Percentiles rank a stretch among this genome's conserved stretches.
Evolutionary conservation across 2,888 invertebrate species (phyloP).

Genomic region (Heliconius hortense): DNA sequence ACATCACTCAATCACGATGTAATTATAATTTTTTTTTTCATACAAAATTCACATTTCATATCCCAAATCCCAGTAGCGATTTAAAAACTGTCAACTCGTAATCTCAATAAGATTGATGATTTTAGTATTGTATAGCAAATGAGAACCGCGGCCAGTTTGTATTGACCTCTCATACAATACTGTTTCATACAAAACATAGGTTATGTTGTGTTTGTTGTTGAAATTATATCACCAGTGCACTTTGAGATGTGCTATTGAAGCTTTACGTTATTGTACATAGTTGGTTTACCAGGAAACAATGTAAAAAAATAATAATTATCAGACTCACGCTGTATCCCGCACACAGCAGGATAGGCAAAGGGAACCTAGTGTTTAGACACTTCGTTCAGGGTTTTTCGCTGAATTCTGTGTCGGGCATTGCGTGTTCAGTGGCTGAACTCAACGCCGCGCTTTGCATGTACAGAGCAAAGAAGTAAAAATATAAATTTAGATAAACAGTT

Average conservation of each 20-base stretch:
- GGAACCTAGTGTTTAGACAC: too few relatives aligned
- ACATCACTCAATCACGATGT: neutral
- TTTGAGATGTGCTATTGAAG: constrained; percentile 24
- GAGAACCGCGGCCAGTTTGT: constrained; percentile 33
- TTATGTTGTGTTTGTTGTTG: constrained; percentile 28
- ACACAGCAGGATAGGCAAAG: too few relatives aligned
- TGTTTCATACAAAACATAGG: constrained; percentile 11
- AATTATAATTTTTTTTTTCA: constrained; percentile 15
- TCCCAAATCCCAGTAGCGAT: constrained; percentile 43
- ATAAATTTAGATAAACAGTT: too few relatives aligned
- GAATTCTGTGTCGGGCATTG: too few relatives aligned
- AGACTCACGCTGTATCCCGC: too few relatives aligned
- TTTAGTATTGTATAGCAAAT: constrained; percentile 45
- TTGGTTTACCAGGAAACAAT: neutral
- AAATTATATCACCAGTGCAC: constrained; percentile 29
- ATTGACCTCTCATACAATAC: constrained; percentile 19
- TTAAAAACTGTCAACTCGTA: constrained; percentile 45
- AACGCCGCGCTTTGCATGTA: too few relatives aligned
- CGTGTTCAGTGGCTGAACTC: too few relatives aligned
- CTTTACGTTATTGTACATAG: constrained; percentile 25
- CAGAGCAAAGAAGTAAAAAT: too few relatives aligned
- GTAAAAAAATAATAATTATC: too few relatives aligned
- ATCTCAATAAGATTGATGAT: constrained; percentile 47
- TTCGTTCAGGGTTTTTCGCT: too few relatives aligned
- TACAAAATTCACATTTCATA: constrained; percentile 24